Percentiles rank a stretch among this genome's conserved stretches.
Conservation (phyloP, 2,888 invertebrate genomes). For the Lithosia quadra region DNA sequence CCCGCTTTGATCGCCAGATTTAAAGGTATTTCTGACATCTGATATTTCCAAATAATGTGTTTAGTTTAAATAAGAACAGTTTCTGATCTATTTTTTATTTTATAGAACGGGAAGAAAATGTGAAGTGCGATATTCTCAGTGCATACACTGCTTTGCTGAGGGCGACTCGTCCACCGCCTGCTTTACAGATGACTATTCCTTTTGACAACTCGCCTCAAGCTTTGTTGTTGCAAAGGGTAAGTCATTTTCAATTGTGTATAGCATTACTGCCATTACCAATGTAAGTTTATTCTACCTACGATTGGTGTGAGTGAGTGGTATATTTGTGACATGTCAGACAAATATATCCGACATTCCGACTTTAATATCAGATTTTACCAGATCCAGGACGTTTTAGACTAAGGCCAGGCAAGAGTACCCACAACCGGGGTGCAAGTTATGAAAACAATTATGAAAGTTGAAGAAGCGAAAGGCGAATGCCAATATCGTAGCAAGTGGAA, state of each 20-base stretch:
- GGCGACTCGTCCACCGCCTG: conserved; percentile 93
- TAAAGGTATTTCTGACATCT: conserved; percentile 89
- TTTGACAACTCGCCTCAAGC: conserved; percentile 90
- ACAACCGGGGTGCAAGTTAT: no score
- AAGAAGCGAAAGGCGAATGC: no score
- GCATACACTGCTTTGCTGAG: conserved; percentile 97
- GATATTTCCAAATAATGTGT: not conserved
- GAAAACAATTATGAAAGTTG: no score
- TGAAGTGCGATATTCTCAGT: conserved; percentile 98
- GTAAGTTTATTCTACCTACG: no score
- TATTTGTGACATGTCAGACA: no score
- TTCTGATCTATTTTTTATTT: conserved; percentile 12
- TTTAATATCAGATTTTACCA: no score
- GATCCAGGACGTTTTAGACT: no score
- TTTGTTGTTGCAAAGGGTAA: conserved; percentile 85
- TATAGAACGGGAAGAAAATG: conserved; percentile 98
- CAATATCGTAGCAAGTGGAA: no score
- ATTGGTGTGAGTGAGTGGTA: no score
- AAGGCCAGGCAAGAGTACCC: no score
- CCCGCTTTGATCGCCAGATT: conserved; percentile 97
- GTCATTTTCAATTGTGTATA: conserved; percentile 15
- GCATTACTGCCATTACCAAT: not conserved
- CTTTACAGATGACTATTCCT: conserved; percentile 89
- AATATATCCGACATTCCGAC: no score
- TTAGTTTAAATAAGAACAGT: not conserved